Conservation (phyloP, 2,797 vertebrate species). For the Psittacula echo region DNA sequence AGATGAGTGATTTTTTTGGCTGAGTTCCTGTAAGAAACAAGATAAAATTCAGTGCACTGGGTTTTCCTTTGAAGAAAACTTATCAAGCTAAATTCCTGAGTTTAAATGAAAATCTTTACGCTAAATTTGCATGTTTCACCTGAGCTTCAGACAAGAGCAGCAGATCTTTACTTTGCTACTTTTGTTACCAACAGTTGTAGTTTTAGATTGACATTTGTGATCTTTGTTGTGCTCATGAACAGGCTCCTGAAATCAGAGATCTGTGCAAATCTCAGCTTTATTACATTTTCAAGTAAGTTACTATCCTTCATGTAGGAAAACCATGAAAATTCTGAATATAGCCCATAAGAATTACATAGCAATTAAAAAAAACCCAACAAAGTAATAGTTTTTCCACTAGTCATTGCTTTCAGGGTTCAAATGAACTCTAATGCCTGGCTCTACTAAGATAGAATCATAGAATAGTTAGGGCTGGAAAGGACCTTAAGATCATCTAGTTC, state of each 20-base stretch:
- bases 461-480: no score
- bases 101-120: not conserved
- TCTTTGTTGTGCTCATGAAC: not conserved
- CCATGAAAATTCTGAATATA: not conserved
- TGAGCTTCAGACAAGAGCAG: not conserved
- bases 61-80: not conserved
- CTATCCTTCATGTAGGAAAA: not conserved
- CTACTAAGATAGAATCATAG: not conserved
- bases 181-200: not conserved
- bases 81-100: not conserved
- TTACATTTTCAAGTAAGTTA: not conserved
- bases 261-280: constrained; percentile 1
- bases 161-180: not conserved
- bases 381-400: not conserved
- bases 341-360: not conserved
- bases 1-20: not conserved
- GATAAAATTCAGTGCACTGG: not conserved
- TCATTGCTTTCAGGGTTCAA: not conserved
- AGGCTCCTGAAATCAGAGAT: not conserved
- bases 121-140: not conserved
- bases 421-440: not conserved
- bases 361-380: not conserved
- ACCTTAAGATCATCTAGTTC: no score
- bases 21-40: not conserved
- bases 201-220: not conserved